These are phyloP conservation scores for Eunapius fragilis DNA, from an alignment of 37 sponge, comb jelly and placozoan species.

Conservation along the genomic window DNA sequence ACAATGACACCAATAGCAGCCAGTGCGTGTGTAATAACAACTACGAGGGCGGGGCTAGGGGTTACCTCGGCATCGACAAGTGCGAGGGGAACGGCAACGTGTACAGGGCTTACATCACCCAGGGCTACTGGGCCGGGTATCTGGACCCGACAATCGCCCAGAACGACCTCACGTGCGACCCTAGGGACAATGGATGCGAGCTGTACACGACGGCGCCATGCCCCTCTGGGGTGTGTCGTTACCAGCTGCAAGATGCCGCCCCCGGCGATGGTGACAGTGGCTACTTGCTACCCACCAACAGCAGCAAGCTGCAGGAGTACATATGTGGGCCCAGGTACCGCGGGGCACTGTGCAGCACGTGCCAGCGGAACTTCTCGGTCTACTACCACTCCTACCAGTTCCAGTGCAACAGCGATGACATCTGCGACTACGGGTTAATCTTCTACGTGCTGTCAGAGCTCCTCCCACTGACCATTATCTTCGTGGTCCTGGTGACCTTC, in stretches of 20 bases:
- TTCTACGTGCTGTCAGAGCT: slow-evolving; percentile 54
- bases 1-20: not conserved
- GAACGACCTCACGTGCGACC: no score
- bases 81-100: not conserved
- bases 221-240: no score
- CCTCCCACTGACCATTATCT: slow-evolving; percentile 45
- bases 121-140: slow-evolving; percentile 64
- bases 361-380: slow-evolving; percentile 12
- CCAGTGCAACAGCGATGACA: not conserved
- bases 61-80: no score
- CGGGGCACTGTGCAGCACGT: slow-evolving; percentile 42
- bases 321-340: slow-evolving; percentile 30
- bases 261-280: not conserved
- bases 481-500: slow-evolving; percentile 21
- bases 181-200: no score
- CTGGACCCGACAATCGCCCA: not conserved
- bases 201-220: no score
- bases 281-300: slow-evolving; percentile 3
- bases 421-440: slow-evolving; percentile 13
- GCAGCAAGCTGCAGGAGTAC: slow-evolving; percentile 9
- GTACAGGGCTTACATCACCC: slow-evolving; percentile 1
- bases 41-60: no score
- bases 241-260: no score
- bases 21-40: not conserved
- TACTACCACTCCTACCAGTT: slow-evolving; percentile 47